phyloP scores from a whole-genome alignment of 2,888 invertebrate genomes.

The Parapristionchus giblindavisi region DNA sequence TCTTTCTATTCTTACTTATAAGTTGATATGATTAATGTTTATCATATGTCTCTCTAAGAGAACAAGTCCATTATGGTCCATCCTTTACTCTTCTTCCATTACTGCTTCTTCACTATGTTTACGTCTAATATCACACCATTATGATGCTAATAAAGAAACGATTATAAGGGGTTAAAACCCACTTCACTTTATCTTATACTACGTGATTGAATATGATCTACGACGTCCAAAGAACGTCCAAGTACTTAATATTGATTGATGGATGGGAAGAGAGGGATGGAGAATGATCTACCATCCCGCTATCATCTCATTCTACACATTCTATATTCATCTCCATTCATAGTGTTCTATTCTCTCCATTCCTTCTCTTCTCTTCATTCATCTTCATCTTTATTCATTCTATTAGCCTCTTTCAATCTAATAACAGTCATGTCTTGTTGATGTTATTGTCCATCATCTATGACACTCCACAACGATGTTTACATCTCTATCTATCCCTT shows the following conservation, averaged over 20 bases:
- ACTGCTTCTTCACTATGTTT: no score
- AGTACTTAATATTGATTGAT: background rate
- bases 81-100: no score
- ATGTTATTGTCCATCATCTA: conserved; percentile 1
- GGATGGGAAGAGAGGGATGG: background rate
- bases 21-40: no score
- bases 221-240: background rate
- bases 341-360: background rate
- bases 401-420: conserved; percentile 40
- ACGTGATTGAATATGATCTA: no score
- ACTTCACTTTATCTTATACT: no score
- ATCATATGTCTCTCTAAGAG: no score
- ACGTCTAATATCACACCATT: no score
- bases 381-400: background rate
- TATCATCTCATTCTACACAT: background rate
- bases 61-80: no score
- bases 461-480: background rate
- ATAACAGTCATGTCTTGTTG: conserved; percentile 4
- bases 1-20: no score
- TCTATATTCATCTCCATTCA: background rate
- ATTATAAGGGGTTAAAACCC: no score
- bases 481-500: background rate
- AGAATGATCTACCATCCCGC: conserved; percentile 6
- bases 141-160: no score
- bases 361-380: background rate